Conservation (phyloP, 2,113 vertebrate genomes). For the Gnathonemus longibarbis region DNA sequence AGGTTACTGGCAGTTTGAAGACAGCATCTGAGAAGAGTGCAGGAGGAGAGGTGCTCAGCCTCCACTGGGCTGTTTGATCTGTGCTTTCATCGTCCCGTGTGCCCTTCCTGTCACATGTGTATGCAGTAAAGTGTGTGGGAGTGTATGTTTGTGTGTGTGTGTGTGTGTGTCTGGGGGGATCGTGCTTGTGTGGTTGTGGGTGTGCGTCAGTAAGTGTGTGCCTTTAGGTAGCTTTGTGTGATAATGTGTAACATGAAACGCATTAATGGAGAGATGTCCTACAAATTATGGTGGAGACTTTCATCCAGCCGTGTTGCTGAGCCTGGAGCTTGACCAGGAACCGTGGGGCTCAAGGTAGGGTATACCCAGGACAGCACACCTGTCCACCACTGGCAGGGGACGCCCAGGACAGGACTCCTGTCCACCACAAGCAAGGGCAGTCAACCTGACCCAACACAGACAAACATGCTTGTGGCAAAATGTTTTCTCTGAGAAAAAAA, state of each 20-base stretch:
- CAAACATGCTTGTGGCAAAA: background rate
- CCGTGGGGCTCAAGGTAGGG: background rate
- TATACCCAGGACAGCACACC: background rate
- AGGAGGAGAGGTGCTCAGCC: background rate
- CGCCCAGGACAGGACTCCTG: background rate
- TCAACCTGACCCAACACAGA: background rate
- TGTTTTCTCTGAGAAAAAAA: background rate
- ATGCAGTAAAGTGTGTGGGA: background rate
- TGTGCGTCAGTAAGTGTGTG: background rate
- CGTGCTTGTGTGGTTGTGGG: background rate
- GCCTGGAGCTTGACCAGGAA: background rate
- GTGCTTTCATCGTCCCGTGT: constrained; percentile 21
- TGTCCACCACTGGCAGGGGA: background rate
- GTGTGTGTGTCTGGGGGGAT: background rate
- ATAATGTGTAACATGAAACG: background rate
- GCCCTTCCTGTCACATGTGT: background rate
- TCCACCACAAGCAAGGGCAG: background rate
- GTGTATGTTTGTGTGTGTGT: background rate
- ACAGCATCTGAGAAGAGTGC: constrained; percentile 11
- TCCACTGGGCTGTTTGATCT: constrained; percentile 24
- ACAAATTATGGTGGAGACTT: background rate
- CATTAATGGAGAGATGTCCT: background rate
- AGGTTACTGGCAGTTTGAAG: constrained; percentile 12
- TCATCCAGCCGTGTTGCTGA: background rate
- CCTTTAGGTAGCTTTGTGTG: background rate